Evolutionary conservation across 2,888 invertebrate species (phyloP).

Genomic region (Onchidella celtica): DNA sequence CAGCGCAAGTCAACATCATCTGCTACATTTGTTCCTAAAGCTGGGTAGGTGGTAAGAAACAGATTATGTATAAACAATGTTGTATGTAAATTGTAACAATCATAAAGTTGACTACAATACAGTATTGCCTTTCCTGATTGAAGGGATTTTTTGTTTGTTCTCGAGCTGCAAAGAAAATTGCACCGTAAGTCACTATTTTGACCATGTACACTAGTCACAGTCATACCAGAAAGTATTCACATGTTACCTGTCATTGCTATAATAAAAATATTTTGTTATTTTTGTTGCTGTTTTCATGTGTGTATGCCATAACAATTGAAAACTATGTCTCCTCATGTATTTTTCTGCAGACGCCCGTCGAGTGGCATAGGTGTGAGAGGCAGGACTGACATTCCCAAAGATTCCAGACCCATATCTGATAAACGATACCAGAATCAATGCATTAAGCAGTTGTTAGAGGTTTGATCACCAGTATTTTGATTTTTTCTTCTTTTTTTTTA

Average conservation of each 20-base stretch:
- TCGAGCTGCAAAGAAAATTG: too few species aligned
- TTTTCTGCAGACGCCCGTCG: constrained; percentile 28
- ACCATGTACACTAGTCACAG: too few species aligned
- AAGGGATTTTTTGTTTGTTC: too few species aligned
- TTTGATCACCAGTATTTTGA: constrained; percentile 51
- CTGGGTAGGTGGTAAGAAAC: constrained; percentile 42
- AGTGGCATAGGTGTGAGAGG: constrained; percentile 65
- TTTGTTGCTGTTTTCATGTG: background rate
- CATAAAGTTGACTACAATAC: too few species aligned
- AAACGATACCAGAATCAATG: constrained; percentile 64
- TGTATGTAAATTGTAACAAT: background rate
- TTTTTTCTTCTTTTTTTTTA: background rate
- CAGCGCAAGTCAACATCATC: constrained; percentile 9
- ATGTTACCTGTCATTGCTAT: background rate
- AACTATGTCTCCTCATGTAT: background rate
- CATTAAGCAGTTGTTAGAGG: constrained; percentile 65
- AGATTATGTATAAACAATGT: too few species aligned
- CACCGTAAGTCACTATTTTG: too few species aligned
- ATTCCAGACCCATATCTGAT: constrained; percentile 69
- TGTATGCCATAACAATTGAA: background rate
- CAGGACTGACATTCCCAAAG: constrained; percentile 64
- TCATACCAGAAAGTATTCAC: too few species aligned
- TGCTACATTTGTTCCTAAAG: constrained; percentile 33
- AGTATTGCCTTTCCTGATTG: too few species aligned
- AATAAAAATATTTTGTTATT: background rate